Conservation (phyloP, 2,113 vertebrate species). For the Lagopus leucura region DNA sequence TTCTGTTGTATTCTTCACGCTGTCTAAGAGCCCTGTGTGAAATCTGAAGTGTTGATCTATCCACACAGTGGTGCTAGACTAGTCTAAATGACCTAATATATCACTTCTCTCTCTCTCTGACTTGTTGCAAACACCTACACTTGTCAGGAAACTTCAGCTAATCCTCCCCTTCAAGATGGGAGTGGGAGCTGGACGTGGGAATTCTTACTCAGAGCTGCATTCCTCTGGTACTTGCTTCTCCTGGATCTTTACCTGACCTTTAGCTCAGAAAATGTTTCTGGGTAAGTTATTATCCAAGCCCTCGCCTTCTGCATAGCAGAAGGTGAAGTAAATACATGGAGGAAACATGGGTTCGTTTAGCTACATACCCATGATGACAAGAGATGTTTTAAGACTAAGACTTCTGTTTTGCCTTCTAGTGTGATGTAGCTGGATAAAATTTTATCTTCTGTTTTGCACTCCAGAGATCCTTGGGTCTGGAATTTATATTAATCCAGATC, state of each 20-base stretch:
- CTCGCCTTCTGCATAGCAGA: background rate
- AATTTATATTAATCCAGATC: slow-evolving; percentile 34
- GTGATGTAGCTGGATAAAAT: slow-evolving; percentile 40
- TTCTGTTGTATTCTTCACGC: background rate
- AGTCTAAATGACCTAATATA: slow-evolving; percentile 6
- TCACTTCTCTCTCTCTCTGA: background rate
- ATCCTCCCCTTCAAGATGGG: slow-evolving; percentile 25
- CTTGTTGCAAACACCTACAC: slow-evolving; percentile 31
- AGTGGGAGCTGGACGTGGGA: slow-evolving; percentile 49
- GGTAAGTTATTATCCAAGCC: slow-evolving; percentile 24
- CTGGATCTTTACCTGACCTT: slow-evolving; percentile 57
- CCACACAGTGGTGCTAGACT: background rate
- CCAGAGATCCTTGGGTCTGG: slow-evolving; percentile 34
- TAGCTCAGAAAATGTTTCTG: slow-evolving; percentile 53
- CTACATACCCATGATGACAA: background rate
- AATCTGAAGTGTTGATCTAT: background rate
- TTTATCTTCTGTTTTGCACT: slow-evolving; percentile 30
- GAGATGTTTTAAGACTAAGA: background rate
- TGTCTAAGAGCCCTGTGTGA: background rate
- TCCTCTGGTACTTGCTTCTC: slow-evolving; percentile 34
- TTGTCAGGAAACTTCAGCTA: slow-evolving; percentile 46
- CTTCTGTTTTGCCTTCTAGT: slow-evolving; percentile 18
- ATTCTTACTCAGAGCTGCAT: slow-evolving; percentile 36
- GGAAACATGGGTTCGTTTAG: slow-evolving; percentile 26
- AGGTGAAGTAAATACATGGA: slow-evolving; percentile 16